phyloP scores from a whole-genome alignment of 1,140 invertebrate species.

The Papilio glaucus region DNA sequence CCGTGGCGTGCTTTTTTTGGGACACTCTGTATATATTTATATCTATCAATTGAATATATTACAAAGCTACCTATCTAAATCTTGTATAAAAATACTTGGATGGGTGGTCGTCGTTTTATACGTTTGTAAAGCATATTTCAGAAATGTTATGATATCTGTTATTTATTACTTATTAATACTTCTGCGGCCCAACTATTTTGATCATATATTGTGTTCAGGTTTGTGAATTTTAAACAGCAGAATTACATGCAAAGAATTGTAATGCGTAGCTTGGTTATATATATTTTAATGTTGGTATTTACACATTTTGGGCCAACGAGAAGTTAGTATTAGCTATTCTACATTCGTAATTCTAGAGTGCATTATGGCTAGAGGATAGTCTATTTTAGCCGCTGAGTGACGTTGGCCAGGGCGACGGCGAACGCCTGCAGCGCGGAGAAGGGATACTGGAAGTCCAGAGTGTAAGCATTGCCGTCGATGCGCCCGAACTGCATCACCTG shows the following conservation, averaged over 20 bases:
- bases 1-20: too few species aligned
- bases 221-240: not conserved
- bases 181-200: conserved; percentile 23
- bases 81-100: conserved; percentile 63
- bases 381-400: conserved; percentile 99
- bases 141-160: conserved; percentile 36
- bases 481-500: conserved; percentile 99
- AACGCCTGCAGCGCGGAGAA: conserved; percentile 99
- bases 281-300: not conserved
- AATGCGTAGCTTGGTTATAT: not conserved
- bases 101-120: conserved; percentile 48
- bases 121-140: conserved; percentile 45
- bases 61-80: conserved; percentile 67
- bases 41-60: conserved; percentile 52
- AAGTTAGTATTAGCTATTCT: conserved; percentile 26
- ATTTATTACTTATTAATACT: conserved; percentile 1
- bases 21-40: conserved; percentile 29
- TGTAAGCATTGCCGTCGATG: conserved; percentile 99
- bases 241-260: conserved; percentile 28
- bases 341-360: not conserved
- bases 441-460: conserved; percentile 99
- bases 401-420: conserved; percentile 98
- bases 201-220: not conserved
- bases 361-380: conserved; percentile 41
- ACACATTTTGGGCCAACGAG: not conserved